phyloP scores from a whole-genome alignment of 2,797 vertebrate genomes.

The Tarsius wallacei region DNA sequence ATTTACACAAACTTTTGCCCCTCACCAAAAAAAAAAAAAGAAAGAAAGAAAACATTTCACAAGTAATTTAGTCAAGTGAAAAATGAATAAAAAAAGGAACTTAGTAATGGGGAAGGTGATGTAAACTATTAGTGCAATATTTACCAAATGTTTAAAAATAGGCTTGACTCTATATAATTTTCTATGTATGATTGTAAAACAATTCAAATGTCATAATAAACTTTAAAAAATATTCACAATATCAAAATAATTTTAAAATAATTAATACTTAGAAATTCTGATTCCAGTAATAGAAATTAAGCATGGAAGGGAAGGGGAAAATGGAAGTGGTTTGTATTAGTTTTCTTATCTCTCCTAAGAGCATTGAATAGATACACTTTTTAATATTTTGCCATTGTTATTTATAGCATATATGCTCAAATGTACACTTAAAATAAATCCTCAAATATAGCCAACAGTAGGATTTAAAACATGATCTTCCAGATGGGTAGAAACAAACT shows the following conservation, averaged over 20 bases:
- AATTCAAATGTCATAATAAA: conserved; percentile 30
- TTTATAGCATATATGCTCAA: background rate
- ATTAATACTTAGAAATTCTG: background rate
- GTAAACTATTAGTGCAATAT: background rate
- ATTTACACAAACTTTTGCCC: background rate
- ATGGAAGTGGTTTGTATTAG: background rate
- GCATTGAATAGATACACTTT: background rate
- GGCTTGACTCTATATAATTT: background rate
- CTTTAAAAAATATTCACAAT: background rate
- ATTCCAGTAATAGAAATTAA: background rate
- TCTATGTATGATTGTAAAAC: background rate
- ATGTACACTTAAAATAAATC: background rate
- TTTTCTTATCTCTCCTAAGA: background rate
- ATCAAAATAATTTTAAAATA: background rate
- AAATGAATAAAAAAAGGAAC: background rate
- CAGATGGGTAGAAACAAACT: background rate
- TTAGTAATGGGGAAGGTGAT: background rate
- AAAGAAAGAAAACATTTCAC: too few relatives aligned
- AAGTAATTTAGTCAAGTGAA: background rate
- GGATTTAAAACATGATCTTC: background rate
- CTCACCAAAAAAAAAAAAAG: too few relatives aligned
- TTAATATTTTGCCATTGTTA: background rate
- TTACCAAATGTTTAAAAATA: background rate
- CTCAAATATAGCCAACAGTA: background rate
- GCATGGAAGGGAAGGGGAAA: background rate